Evolutionary conservation across 2,113 vertebrate genomes (phyloP).

Genomic region (Upupa epops): DNA sequence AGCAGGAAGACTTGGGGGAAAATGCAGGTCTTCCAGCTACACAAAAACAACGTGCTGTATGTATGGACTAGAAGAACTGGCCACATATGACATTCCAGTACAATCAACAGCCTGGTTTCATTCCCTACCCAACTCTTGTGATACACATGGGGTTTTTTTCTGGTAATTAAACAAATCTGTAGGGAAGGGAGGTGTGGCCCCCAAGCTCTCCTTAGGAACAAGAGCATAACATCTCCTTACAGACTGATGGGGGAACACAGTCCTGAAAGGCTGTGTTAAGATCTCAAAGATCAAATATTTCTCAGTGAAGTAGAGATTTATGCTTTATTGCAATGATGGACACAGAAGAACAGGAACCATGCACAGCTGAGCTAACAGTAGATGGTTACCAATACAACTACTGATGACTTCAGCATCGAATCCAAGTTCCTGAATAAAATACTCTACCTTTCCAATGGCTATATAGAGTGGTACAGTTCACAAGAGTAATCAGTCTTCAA

Average conservation of each 20-base stretch:
- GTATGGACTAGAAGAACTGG: not conserved
- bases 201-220: fast-evolving
- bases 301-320: not conserved
- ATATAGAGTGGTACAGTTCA: not conserved
- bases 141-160: not conserved
- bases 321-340: not conserved
- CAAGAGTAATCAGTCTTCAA: not conserved
- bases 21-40: not conserved
- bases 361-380: not conserved
- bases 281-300: not conserved
- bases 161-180: not conserved
- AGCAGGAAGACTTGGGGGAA: not conserved
- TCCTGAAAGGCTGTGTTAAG: not conserved
- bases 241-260: not conserved
- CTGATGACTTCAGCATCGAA: not conserved
- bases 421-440: not conserved
- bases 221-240: not conserved
- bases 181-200: not conserved
- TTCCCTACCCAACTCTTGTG: not conserved
- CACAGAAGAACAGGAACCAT: not conserved
- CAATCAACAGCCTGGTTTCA: not conserved
- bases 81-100: not conserved
- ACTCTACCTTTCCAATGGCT: not conserved
- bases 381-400: not conserved
- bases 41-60: not conserved